Evolutionary conservation across 2,888 invertebrate species (phyloP), one percentile per base, ranked within the genome.

Genomic region (Papilio gigon): DNA sequence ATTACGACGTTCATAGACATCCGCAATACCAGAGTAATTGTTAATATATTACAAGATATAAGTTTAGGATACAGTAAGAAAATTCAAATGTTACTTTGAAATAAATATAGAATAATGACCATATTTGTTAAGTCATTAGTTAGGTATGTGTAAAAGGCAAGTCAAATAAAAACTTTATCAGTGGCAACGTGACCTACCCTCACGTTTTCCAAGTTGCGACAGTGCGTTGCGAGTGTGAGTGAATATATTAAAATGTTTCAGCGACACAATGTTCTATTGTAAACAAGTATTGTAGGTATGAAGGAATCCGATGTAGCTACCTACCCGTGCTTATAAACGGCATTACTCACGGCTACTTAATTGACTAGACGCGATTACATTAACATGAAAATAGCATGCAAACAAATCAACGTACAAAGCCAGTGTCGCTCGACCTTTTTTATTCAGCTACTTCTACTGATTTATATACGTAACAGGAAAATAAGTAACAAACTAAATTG

Each of bases 141-240:
- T 17, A 20, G 37, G 33, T 60, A 27, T 37, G 17, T 53, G 20
- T 62, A 11, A 14, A 58, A 60, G n/a, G n/a, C n/a, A n/a, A 67
- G 62, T 37, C 63, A 69, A 67, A 71, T 69, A 73, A 73, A 73
- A 75, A 72, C 72, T 71, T 76, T 76, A 78, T 78, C 75, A 76
- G 71, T 79, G 80, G 77, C 78, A 85, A 89, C 89, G 87, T 89
- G 89, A 89, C 89, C 89, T 88, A 88, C 85, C 85, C 81, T 82
- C 86, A 85, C 85, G 80, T 82, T 73, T 71, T 69, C 62, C 71
- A 67, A 70, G 75, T 85, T 87, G 80, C 75, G 80, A 78, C 77
- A 77, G 71, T 50, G 64, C 58, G 37, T 63, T 65, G 37, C 68
- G 58, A 66, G 42, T 61, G 59, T 4, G n/a, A 30, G 37, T 58